Evolutionary conservation across 2,797 vertebrate species (phyloP).

Genomic region (Hoplostethus atlanticus): DNA sequence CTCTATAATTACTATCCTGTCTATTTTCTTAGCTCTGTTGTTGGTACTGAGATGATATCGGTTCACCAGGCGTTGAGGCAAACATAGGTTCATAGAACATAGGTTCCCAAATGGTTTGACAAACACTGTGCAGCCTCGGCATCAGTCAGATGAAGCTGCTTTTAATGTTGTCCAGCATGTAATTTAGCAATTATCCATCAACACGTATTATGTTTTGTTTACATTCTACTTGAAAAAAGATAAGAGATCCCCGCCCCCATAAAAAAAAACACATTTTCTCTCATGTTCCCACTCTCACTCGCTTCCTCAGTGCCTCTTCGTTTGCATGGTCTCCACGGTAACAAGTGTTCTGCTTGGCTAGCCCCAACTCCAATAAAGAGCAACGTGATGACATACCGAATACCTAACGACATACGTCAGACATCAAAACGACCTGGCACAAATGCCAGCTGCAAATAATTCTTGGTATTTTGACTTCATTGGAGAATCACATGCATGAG

Average conservation of each 20-base stretch:
- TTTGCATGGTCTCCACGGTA: constrained; percentile 71
- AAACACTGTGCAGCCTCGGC: not conserved
- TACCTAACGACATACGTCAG: too few relatives aligned
- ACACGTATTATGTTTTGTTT: not conserved
- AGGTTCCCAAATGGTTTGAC: not conserved
- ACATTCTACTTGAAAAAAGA: constrained; percentile 14
- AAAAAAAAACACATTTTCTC: constrained; percentile 24
- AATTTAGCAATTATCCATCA: constrained; percentile 2
- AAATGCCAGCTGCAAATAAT: too few relatives aligned
- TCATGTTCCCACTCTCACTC: constrained; percentile 63
- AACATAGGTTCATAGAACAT: not conserved
- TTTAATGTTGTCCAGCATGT: not conserved
- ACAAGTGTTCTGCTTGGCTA: constrained; percentile 54
- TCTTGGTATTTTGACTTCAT: too few relatives aligned
- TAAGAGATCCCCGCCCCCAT: constrained; percentile 12
- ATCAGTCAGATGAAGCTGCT: constrained; percentile 2
- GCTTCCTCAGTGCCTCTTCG: constrained; percentile 52
- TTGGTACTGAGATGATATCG: not conserved
- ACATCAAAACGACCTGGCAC: too few relatives aligned
- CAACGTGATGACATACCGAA: too few relatives aligned
- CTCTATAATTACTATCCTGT: constrained; percentile 27
- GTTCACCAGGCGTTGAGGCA: constrained; percentile 12
- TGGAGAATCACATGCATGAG: too few relatives aligned
- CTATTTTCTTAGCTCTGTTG: constrained; percentile 13
- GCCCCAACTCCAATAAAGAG: constrained; percentile 38